Conservation (phyloP, 2,113 vertebrate species). For the Syngnathoides biaculeatus region DNA sequence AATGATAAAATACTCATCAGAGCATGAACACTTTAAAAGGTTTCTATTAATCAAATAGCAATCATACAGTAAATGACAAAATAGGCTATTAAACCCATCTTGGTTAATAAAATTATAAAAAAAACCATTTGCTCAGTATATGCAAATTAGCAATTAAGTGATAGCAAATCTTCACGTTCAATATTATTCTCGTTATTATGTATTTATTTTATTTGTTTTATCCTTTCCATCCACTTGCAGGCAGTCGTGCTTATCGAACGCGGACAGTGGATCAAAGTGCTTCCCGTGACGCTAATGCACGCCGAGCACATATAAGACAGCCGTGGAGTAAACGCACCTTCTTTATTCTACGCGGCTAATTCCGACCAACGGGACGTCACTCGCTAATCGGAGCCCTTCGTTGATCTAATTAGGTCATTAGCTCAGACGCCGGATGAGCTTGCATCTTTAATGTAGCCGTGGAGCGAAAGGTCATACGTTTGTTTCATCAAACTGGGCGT, state of each 20-base stretch:
- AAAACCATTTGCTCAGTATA: no score
- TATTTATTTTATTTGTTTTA: not conserved
- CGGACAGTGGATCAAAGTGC: not conserved
- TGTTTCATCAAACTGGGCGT: not conserved
- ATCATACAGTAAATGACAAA: no score
- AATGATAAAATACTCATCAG: no score
- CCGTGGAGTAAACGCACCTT: not conserved
- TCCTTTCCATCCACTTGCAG: not conserved
- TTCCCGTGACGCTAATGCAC: not conserved
- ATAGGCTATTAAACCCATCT: no score
- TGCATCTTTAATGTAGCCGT: not conserved
- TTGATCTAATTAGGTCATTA: not conserved
- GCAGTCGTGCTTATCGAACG: not conserved
- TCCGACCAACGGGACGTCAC: not conserved
- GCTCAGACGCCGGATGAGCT: not conserved
- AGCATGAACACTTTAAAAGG: no score
- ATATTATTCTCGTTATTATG: no score
- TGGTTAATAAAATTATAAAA: no score
- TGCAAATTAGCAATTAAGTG: not conserved
- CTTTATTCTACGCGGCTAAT: not conserved
- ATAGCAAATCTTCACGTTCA: not conserved
- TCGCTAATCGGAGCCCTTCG: not conserved
- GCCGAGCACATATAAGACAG: not conserved
- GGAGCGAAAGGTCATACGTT: not conserved
- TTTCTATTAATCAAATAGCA: no score